phyloP scores from a whole-genome alignment of 2,888 invertebrate genomes.

The Ganaspis brasiliensis region DNA sequence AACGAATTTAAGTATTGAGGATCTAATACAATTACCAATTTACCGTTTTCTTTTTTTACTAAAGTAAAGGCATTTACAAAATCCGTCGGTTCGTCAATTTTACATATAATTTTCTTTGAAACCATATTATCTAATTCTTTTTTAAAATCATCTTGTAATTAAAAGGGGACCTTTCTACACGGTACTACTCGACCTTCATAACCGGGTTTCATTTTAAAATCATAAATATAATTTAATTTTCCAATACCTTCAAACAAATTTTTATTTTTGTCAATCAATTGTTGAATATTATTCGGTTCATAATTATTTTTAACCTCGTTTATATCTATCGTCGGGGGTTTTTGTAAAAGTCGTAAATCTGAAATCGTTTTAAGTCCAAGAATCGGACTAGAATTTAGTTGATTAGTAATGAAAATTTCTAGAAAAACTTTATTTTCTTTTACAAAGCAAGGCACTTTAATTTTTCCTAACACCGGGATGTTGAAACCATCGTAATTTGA shows the following conservation, averaged over 20 bases:
- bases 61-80: no score
- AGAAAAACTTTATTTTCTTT: no score
- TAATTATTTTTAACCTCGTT: no score
- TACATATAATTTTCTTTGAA: slow-evolving; percentile 51
- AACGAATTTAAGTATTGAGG: no score
- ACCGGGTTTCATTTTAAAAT: slow-evolving; percentile 50
- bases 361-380: slow-evolving; percentile 26
- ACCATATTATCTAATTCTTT: slow-evolving; percentile 41
- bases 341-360: slow-evolving; percentile 41
- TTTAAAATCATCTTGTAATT: slow-evolving; percentile 3
- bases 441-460: no score
- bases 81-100: slow-evolving; percentile 56
- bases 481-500: neutral
- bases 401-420: neutral
- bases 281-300: no score
- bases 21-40: no score
- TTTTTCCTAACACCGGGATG: slow-evolving; percentile 6
- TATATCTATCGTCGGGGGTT: no score
- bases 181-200: neutral
- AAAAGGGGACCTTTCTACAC: no score
- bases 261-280: no score
- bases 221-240: slow-evolving; percentile 47
- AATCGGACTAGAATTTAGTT: neutral
- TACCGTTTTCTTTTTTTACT: no score
- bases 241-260: slow-evolving; percentile 52